phyloP scores from a whole-genome alignment of 2,113 vertebrate species.

The Tympanuchus pallidicinctus region DNA sequence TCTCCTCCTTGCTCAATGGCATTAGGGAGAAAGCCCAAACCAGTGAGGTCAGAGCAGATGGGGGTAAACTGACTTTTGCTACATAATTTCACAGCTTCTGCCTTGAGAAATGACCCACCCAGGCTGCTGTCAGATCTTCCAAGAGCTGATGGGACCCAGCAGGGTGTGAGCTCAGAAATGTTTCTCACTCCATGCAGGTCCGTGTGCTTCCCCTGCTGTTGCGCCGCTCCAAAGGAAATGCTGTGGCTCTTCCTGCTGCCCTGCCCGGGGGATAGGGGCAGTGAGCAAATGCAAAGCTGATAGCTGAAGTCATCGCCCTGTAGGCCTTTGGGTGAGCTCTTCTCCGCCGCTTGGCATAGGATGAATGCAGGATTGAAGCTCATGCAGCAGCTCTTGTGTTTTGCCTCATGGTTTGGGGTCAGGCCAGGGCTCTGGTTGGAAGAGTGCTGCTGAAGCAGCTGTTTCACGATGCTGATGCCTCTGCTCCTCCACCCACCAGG shows the following conservation, averaged over 20 bases:
- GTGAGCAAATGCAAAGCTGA: background rate
- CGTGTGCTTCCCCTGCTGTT: no score
- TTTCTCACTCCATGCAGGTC: background rate
- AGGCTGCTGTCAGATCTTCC: background rate
- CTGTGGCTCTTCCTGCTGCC: background rate
- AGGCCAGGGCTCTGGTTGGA: background rate
- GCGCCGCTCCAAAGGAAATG: background rate
- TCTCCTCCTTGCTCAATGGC: background rate
- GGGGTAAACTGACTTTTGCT: no score
- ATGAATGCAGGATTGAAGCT: background rate
- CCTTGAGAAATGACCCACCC: background rate
- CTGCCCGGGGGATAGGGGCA: background rate
- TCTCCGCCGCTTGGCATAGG: background rate
- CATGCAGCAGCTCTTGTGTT: background rate
- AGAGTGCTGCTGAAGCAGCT: background rate
- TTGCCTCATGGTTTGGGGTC: background rate
- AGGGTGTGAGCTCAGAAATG: background rate
- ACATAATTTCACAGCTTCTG: background rate
- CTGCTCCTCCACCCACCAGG: background rate
- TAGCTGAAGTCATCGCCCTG: background rate
- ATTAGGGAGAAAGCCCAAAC: fast-evolving
- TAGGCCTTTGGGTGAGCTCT: background rate
- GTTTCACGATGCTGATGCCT: background rate
- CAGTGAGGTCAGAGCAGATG: background rate
- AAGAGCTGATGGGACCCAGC: background rate